A percentile compares a stretch with the other conserved stretches of the same genome.
Evolutionary conservation across 2,797 vertebrate genomes (phyloP).

Genomic region (Paedocypris micromegethes): DNA sequence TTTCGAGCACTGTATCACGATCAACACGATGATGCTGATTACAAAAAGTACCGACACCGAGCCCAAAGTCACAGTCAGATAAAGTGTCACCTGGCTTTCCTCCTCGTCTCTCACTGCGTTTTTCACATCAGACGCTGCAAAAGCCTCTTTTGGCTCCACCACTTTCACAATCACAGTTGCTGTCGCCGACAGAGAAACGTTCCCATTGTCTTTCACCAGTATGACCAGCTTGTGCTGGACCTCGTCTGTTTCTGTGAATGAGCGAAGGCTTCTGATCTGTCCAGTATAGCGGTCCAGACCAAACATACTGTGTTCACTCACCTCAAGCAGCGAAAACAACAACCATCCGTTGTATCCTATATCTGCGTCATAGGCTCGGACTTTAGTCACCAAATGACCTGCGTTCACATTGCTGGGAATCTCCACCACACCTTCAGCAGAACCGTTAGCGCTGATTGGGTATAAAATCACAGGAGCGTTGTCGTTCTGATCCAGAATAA

Average conservation of each 20-base stretch:
- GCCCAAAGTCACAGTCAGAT: conserved; percentile 47
- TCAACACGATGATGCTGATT: conserved; percentile 50
- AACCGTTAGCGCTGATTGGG: conserved; percentile 47
- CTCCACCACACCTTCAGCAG: conserved; percentile 46
- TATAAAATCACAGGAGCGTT: conserved; percentile 52
- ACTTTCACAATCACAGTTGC: conserved; percentile 49
- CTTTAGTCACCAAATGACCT: conserved; percentile 55
- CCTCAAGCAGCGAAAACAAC: conserved; percentile 49
- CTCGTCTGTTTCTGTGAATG: conserved; percentile 53
- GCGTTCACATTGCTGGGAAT: conserved; percentile 51
- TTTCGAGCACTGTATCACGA: conserved; percentile 56
- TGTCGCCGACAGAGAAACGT: conserved; percentile 32
- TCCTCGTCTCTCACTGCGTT: conserved; percentile 35
- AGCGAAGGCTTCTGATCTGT: conserved; percentile 53
- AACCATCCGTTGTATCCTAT: conserved; percentile 62
- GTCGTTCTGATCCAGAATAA: conserved; percentile 56
- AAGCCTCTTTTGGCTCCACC: conserved; percentile 53
- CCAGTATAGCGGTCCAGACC: conserved; percentile 49
- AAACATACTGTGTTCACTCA: conserved; percentile 42
- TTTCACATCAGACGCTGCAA: conserved; percentile 53
- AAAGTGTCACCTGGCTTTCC: conserved; percentile 43
- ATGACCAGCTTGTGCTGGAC: conserved; percentile 29
- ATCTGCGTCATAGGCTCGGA: conserved; percentile 56
- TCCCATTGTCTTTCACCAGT: conserved; percentile 42
- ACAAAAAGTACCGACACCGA: conserved; percentile 51